These are phyloP conservation scores for Agriopis leucophaearia DNA, from an alignment of 2,888 invertebrate species.

Conservation along the genomic window DNA sequence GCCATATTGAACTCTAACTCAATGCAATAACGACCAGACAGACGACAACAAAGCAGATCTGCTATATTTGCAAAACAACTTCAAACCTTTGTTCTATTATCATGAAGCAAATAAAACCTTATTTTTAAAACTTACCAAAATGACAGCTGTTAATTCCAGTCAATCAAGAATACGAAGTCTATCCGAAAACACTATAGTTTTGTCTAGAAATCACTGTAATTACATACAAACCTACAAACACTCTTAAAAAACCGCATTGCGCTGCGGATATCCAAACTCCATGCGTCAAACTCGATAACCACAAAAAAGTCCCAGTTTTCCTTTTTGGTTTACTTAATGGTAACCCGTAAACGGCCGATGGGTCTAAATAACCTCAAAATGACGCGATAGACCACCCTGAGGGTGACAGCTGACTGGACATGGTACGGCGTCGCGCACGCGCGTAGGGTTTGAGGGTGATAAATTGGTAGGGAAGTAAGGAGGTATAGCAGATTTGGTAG, in stretches of 20 bases:
- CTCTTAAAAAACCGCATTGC: neutral
- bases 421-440: conserved; percentile 60
- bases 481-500: conserved; percentile 5
- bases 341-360: conserved; percentile 31
- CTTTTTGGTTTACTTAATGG: conserved; percentile 22
- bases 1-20: conserved; percentile 22
- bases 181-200: neutral
- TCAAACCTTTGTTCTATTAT: neutral
- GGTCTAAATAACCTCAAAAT: conserved; percentile 33
- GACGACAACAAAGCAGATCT: conserved; percentile 25
- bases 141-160: neutral
- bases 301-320: conserved; percentile 1
- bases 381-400: conserved; percentile 33
- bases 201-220: neutral
- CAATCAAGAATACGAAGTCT: neutral
- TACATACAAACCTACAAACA: neutral
- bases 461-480: conserved; percentile 25
- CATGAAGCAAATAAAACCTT: neutral
- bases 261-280: no score
- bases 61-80: conserved; percentile 1
- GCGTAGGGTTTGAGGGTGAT: conserved; percentile 49
- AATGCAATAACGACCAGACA: conserved; percentile 9
- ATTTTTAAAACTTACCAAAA: conserved; percentile 12
- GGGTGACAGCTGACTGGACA: conserved; percentile 71
- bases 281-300: conserved; percentile 14